Conservation (phyloP, 2,797 vertebrate genomes). For the Carduelis carduelis region DNA sequence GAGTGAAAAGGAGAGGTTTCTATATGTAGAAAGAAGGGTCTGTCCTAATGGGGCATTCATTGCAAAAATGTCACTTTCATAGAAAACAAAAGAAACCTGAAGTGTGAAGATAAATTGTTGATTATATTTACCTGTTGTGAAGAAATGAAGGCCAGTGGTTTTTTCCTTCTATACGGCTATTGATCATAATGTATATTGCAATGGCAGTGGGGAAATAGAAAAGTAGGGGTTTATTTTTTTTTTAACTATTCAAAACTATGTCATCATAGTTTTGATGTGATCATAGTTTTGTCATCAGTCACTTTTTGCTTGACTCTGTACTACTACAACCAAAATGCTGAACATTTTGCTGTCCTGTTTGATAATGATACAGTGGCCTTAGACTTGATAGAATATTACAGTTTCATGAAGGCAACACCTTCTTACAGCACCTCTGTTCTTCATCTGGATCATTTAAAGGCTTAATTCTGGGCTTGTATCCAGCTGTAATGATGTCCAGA, state of each 20-base stretch:
- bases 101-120: not conserved
- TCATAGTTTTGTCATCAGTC: not conserved
- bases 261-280: not conserved
- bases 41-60: not conserved
- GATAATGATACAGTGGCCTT: not conserved
- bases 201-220: not conserved
- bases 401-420: not conserved
- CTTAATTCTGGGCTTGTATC: not conserved
- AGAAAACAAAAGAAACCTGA: not conserved
- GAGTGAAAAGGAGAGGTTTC: not conserved
- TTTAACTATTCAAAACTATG: not conserved
- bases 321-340: not conserved
- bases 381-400: not conserved
- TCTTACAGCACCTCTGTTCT: not conserved
- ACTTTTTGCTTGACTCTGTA: not conserved
- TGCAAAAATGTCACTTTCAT: not conserved
- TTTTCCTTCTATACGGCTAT: not conserved
- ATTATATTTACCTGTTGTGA: not conserved
- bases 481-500: not conserved
- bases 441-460: constrained; percentile 2
- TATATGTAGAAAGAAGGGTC: not conserved
- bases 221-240: not conserved
- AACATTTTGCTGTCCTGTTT: not conserved
- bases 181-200: not conserved
- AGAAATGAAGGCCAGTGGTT: not conserved